Conservation (phyloP, 2,888 invertebrate genomes). For the Tipula confusa region DNA sequence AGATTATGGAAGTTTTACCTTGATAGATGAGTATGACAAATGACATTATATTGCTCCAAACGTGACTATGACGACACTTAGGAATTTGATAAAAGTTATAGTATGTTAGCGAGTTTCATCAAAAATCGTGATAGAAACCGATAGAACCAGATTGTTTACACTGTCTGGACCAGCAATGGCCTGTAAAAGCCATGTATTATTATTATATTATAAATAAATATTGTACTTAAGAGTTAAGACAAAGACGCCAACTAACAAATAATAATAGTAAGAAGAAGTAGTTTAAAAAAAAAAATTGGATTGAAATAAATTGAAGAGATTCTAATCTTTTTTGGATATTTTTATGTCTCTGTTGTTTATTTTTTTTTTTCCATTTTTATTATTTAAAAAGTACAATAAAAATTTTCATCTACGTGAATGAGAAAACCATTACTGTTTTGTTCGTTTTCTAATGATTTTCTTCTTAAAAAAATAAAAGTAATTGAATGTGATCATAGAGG, state of each 20-base stretch:
- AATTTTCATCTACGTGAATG: not conserved
- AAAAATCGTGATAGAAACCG: no score
- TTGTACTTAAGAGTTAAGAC: not conserved
- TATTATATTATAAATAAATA: no score
- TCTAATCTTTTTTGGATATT: slow-evolving; percentile 29
- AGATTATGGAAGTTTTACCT: no score
- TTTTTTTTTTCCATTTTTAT: no score
- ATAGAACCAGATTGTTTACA: no score
- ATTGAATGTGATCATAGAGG: slow-evolving; percentile 1
- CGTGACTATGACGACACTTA: no score
- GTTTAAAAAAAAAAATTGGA: not conserved
- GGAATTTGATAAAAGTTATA: no score
- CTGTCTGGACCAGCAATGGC: no score
- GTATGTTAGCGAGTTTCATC: no score
- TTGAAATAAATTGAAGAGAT: slow-evolving; percentile 30
- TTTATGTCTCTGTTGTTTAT: not conserved
- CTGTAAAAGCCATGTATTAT: no score
- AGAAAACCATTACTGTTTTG: not conserved
- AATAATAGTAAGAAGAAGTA: not conserved
- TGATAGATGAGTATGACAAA: no score
- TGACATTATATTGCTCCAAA: no score
- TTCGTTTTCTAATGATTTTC: not conserved
- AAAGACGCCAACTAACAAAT: not conserved
- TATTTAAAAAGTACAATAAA: not conserved
- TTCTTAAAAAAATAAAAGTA: not conserved